These are phyloP conservation scores for Larimichthys crocea DNA, from an alignment of 2,113 vertebrate species.

Conservation along the genomic window DNA sequence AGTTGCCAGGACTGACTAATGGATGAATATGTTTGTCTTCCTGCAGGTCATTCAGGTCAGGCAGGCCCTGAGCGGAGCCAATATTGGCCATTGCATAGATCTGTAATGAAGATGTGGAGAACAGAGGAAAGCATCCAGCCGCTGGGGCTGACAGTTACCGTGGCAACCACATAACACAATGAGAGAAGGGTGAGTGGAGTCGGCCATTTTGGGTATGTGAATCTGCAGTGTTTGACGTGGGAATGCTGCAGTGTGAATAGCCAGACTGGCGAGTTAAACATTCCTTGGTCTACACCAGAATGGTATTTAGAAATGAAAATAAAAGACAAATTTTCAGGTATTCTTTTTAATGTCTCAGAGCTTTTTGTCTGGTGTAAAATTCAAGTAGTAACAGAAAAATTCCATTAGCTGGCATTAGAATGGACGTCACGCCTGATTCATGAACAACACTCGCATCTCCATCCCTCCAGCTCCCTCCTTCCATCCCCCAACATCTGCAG, in stretches of 20 bases:
- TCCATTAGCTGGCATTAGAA: neutral
- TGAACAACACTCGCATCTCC: constrained; percentile 15
- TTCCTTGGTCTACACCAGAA: no score
- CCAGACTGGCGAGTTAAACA: neutral
- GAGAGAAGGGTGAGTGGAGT: constrained; percentile 13
- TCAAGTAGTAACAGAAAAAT: neutral
- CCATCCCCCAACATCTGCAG: constrained; percentile 70
- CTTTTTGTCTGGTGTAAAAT: neutral
- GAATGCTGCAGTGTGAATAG: constrained; percentile 10
- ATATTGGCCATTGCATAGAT: constrained; percentile 32
- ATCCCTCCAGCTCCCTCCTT: constrained; percentile 36
- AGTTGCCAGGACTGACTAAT: constrained; percentile 65
- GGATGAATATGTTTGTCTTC: constrained; percentile 61
- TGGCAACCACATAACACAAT: constrained; percentile 59
- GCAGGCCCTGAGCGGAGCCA: constrained; percentile 33
- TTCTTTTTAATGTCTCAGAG: neutral
- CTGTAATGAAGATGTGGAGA: constrained; percentile 51
- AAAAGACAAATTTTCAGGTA: neutral
- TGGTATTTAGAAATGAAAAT: neutral
- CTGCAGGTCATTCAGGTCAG: constrained; percentile 46
- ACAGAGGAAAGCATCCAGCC: constrained; percentile 23
- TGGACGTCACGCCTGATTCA: constrained; percentile 10
- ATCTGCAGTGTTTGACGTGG: constrained; percentile 28
- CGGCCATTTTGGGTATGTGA: constrained; percentile 66
- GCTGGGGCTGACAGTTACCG: constrained; percentile 48